Conservation (phyloP, 2,113 vertebrate species). For the Tachycineta bicolor region DNA sequence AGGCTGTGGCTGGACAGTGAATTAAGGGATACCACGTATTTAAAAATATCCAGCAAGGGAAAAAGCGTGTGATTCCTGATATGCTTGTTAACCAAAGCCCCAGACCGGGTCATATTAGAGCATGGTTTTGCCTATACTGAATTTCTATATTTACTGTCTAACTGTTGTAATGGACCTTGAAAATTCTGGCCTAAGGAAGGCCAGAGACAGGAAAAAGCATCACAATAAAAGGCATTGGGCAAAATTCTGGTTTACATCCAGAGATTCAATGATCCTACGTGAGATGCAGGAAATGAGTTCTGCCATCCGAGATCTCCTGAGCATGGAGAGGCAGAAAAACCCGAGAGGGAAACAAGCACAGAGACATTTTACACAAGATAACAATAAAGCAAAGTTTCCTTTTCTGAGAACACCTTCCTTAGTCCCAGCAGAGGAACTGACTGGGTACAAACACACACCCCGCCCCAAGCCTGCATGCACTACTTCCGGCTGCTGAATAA, state of each 20-base stretch:
- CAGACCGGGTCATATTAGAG: neutral
- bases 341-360: neutral
- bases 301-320: neutral
- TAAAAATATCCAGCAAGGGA: neutral
- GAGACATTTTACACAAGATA: neutral
- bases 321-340: neutral
- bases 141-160: neutral
- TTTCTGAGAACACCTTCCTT: neutral
- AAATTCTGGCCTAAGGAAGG: neutral
- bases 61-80: neutral
- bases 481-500: neutral
- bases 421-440: neutral
- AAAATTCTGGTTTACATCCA: neutral
- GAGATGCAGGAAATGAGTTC: neutral
- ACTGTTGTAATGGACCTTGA: neutral
- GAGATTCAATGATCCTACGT: neutral
- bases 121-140: neutral
- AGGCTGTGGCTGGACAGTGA: neutral
- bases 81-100: neutral
- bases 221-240: neutral
- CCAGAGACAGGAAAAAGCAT: neutral
- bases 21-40: rapidly evolving
- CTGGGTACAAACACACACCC: neutral
- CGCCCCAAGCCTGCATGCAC: neutral
- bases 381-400: neutral